Evolutionary conservation across 30 jellyfish, hydroid and myxozoan genomes (phyloP), one percentile per base, ranked within the genome.

Genomic region (Aurelia aurita complex sp. Pacific): DNA sequence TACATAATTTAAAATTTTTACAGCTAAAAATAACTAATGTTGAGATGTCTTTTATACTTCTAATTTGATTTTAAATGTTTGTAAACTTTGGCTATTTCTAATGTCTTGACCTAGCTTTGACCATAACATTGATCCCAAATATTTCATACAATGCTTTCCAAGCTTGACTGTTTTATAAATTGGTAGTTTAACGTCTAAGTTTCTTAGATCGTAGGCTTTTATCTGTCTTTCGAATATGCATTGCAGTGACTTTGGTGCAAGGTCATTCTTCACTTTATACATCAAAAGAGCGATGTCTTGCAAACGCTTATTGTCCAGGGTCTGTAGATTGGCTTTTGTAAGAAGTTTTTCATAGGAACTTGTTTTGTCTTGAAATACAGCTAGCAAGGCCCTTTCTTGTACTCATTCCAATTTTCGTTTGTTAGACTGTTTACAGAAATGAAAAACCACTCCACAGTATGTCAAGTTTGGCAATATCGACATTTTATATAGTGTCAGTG

Each of bases 331-430:
- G 51, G 76, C 75, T 17, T 36, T 53, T 55, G 5, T 55, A 33
- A 72, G 67, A 36, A 72, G 82, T 72, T 72, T 32, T 36, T 72
- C 51, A 52, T 74, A 74, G 85, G 85, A 74, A 51, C 77, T 77
- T 2, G 33, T 54, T 40, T 77, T 77, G 87, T 77, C 87, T 13
- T 46, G 52, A 77, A 19, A 73, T 14, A 73, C 17, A 2, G 69
- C 69, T 51, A 43, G 42, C 69, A 51, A 16, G 51, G 83, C 83
- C 43, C 69, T 73, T 51, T 73, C 83, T 73, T 73, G 83, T 43
- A 73, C 69, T 35, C 83, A 40, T 73, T 51, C 83, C 17, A 42
- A 18, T 51, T 73, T 73, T 2, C 70, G 42, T 35, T 40, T 43
- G 46, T 73, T 70, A 40, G 83, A 73, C 55, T 34, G 46, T 51